These are phyloP conservation scores for Dipodomys merriami DNA, from an alignment of 2,113 vertebrate genomes.

Conservation along the genomic window DNA sequence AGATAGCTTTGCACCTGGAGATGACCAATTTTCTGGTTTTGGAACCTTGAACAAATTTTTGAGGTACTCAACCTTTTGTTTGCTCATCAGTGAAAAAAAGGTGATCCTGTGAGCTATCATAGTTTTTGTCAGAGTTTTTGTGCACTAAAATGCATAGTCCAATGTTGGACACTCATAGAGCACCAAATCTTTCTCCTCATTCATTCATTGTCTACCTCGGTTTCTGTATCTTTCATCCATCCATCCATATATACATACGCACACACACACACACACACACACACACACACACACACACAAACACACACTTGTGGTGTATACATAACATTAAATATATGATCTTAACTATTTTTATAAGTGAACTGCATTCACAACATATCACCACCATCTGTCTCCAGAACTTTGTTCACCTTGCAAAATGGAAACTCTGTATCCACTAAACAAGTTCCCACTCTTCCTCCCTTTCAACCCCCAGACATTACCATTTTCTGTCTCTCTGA, in stretches of 20 bases:
- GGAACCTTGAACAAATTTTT: not conserved
- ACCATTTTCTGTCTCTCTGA: not conserved
- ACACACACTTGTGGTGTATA: too few species aligned
- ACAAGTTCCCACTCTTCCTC: not conserved
- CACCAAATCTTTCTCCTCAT: not conserved
- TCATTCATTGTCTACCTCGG: not conserved
- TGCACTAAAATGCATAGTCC: not conserved
- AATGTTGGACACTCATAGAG: not conserved
- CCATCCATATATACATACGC: too few species aligned
- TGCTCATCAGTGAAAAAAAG: not conserved
- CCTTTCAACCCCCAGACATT: not conserved
- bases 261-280: too few species aligned
- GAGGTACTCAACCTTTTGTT: not conserved
- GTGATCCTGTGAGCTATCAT: not conserved
- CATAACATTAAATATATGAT: not conserved
- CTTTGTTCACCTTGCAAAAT: not conserved
- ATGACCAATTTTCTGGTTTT: not conserved
- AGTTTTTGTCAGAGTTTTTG: not conserved
- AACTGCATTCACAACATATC: not conserved
- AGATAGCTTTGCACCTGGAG: not conserved
- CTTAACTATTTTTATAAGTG: not conserved
- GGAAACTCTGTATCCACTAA: not conserved
- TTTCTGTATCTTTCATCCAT: rapidly evolving
- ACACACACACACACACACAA: too few species aligned
- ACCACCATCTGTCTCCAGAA: not conserved